phyloP scores from a whole-genome alignment of 1,140 invertebrate genomes.

The Papilio polytes region DNA sequence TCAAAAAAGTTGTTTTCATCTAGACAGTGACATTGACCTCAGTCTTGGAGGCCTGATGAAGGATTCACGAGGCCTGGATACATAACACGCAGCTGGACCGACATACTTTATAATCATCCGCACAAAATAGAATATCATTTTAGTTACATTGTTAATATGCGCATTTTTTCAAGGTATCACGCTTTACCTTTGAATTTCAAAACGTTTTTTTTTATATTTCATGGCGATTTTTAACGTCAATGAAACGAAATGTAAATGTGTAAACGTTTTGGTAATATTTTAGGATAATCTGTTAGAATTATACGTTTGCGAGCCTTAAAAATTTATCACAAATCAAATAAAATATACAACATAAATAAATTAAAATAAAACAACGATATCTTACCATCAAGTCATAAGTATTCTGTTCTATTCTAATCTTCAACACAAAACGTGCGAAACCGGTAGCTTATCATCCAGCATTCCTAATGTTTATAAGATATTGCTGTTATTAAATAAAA shows the following conservation, averaged over 20 bases:
- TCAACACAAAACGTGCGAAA: constrained; percentile 41
- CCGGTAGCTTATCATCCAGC: constrained; percentile 23
- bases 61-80: constrained; percentile 3
- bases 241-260: neutral
- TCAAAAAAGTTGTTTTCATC: neutral
- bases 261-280: neutral
- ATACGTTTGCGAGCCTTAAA: no score
- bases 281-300: neutral
- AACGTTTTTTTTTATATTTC: neutral
- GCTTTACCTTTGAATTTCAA: neutral
- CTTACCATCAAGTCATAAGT: neutral
- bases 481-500: constrained; percentile 49
- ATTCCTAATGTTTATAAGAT: constrained; percentile 34
- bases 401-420: constrained; percentile 49
- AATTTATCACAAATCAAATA: no score
- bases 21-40: neutral
- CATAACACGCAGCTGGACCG: neutral
- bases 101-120: constrained; percentile 1
- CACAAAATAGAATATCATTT: neutral
- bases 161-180: neutral
- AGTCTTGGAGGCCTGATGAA: neutral
- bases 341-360: no score
- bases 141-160: neutral
- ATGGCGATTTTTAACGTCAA: neutral
- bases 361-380: no score